A percentile compares a stretch with the other conserved stretches of the same genome.
phyloP scores from a whole-genome alignment of 2,888 invertebrate species.

The Ditula angustiorana region DNA sequence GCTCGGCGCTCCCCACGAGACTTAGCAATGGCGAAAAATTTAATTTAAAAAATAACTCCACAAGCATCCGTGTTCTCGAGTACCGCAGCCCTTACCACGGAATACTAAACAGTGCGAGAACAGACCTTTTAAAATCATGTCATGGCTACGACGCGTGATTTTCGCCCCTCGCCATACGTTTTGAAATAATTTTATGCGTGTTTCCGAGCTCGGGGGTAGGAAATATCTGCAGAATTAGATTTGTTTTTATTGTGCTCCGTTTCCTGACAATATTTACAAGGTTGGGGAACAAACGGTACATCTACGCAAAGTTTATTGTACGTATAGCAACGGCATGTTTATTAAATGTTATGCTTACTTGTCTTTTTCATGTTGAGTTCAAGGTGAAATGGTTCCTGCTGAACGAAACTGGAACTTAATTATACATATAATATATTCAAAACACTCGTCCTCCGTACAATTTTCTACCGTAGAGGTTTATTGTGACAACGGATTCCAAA shows the following conservation, averaged over 20 bases:
- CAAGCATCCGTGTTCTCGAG: conserved; percentile 44
- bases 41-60: conserved; percentile 65
- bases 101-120: conserved; percentile 35
- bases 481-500: too few species aligned
- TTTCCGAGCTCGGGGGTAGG: conserved; percentile 11
- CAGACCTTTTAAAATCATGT: conserved; percentile 28
- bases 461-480: too few species aligned
- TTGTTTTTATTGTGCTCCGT: conserved; percentile 1
- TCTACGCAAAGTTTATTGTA: background rate
- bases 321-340: background rate
- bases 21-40: conserved; percentile 61
- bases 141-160: conserved; percentile 29
- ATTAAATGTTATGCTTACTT: background rate
- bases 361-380: background rate
- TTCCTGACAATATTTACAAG: background rate
- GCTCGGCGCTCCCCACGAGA: conserved; percentile 48
- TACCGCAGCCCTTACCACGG: conserved; percentile 21
- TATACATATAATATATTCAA: too few species aligned
- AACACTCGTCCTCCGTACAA: too few species aligned
- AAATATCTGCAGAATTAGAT: conserved; percentile 18
- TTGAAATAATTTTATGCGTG: conserved; percentile 21
- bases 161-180: conserved; percentile 8
- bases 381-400: background rate
- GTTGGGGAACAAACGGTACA: background rate
- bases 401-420: too few species aligned